Evolutionary conservation across 2,888 invertebrate species (phyloP).

Genomic region (Meiosimyza decipiens): DNA sequence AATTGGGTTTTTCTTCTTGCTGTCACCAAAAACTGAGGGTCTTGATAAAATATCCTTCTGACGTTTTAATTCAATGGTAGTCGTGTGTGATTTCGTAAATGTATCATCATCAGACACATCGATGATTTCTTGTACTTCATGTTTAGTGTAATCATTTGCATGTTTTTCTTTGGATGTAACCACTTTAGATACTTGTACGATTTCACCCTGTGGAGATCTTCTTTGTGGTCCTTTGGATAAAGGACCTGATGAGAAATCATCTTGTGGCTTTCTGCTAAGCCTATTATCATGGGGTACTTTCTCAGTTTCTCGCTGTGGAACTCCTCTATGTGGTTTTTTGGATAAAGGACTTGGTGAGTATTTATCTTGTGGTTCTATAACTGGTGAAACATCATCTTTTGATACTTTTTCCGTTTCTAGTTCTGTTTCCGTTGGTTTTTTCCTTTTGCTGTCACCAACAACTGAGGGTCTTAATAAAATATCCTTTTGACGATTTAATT

Average conservation of each 20-base stretch:
- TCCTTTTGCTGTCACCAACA: slow-evolving; percentile 26
- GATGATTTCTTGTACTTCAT: slow-evolving; percentile 37
- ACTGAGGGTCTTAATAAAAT: slow-evolving; percentile 69
- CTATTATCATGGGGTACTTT: no score
- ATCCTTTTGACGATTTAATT: slow-evolving; percentile 65
- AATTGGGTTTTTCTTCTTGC: slow-evolving; percentile 2
- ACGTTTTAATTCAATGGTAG: slow-evolving; percentile 56
- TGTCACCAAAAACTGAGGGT: slow-evolving; percentile 63
- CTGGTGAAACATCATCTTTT: no score
- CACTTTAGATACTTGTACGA: slow-evolving; percentile 32
- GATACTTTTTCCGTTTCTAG: no score
- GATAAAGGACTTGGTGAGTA: no score
- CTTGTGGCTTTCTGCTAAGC: no score
- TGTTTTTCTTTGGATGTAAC: neutral
- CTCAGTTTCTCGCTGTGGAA: no score
- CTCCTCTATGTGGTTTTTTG: no score
- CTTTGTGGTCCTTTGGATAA: slow-evolving; percentile 12
- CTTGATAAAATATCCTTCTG: slow-evolving; percentile 69
- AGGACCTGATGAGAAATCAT: no score
- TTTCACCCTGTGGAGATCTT: slow-evolving; percentile 26
- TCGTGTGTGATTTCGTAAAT: slow-evolving; percentile 55
- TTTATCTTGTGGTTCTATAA: no score
- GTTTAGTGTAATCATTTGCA: slow-evolving; percentile 24
- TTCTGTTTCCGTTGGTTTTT: no score
- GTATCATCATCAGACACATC: slow-evolving; percentile 29